A percentile compares a stretch with the other conserved stretches of the same genome.
Conservation (phyloP, 2,113 vertebrate species). For the Percina caprodes region DNA sequence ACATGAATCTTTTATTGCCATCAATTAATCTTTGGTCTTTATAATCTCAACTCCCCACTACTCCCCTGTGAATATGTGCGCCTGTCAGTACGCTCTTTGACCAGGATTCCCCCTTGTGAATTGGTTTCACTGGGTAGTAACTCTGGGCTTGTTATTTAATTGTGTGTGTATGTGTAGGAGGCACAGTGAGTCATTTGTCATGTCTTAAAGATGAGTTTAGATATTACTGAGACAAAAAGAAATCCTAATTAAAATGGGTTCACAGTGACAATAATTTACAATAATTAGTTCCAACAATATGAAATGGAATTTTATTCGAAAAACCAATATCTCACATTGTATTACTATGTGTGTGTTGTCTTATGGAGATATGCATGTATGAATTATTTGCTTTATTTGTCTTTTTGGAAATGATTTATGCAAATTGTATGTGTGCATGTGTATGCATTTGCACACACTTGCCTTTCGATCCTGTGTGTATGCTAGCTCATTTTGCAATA, state of each 20-base stretch:
- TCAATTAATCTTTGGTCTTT: conserved; percentile 76
- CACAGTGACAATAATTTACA: not conserved
- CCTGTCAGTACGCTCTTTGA: conserved; percentile 59
- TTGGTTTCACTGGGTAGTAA: conserved; percentile 41
- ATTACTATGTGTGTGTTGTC: conserved; percentile 19
- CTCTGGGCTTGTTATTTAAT: conserved; percentile 47
- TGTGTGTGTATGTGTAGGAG: conserved; percentile 20
- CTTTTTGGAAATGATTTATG: conserved; percentile 30
- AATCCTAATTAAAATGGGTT: not conserved
- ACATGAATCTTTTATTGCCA: conserved; percentile 80
- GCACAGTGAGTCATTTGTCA: not conserved
- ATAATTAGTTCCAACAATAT: not conserved
- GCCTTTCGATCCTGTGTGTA: conserved; percentile 35
- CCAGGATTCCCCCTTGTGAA: conserved; percentile 52
- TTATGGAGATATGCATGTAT: conserved; percentile 15
- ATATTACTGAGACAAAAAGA: conserved; percentile 5
- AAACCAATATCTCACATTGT: not conserved
- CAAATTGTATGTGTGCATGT: conserved; percentile 20
- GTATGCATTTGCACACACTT: conserved; percentile 8
- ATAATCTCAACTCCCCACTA: conserved; percentile 58
- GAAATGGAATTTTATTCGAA: conserved; percentile 7
- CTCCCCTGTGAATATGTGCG: conserved; percentile 41
- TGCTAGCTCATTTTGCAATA: conserved; percentile 67
- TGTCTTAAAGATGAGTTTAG: conserved; percentile 23
- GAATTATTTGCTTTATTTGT: conserved; percentile 42